phyloP scores from a whole-genome alignment of 2,888 invertebrate genomes.

The Tortrix viridana region DNA sequence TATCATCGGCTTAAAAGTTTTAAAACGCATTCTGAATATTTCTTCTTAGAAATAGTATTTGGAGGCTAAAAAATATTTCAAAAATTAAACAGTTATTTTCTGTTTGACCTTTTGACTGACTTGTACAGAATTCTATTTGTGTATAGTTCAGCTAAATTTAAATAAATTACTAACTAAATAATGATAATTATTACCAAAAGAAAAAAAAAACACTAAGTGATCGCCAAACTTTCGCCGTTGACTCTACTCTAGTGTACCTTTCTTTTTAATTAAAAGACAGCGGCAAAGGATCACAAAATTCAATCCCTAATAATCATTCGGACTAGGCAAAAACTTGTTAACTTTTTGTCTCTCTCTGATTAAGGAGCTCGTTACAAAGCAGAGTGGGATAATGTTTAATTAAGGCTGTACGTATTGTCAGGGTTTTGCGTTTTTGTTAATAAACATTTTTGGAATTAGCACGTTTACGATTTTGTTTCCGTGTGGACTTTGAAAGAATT shows the following conservation, averaged over 20 bases:
- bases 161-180: too few relatives aligned
- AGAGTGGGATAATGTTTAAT: conserved; percentile 46
- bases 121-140: too few relatives aligned
- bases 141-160: too few relatives aligned
- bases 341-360: conserved; percentile 45
- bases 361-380: conserved; percentile 40
- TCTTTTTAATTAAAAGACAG: conserved; percentile 49
- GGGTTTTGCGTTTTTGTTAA: conserved; percentile 26
- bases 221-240: neutral
- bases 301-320: conserved; percentile 51
- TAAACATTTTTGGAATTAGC: conserved; percentile 19
- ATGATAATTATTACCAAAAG: too few relatives aligned
- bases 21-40: too few relatives aligned
- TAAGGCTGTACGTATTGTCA: conserved; percentile 38
- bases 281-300: conserved; percentile 43
- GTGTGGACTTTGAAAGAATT: neutral
- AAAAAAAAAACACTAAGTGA: too few relatives aligned
- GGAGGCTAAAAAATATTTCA: too few relatives aligned
- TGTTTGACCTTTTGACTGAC: too few relatives aligned
- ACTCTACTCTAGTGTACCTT: neutral
- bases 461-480: conserved; percentile 17
- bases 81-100: too few relatives aligned
- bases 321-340: conserved; percentile 45
- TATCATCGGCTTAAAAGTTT: too few relatives aligned
- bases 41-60: too few relatives aligned